phyloP scores from a whole-genome alignment of 2,888 invertebrate species.

The Drosophila macrospina region DNA sequence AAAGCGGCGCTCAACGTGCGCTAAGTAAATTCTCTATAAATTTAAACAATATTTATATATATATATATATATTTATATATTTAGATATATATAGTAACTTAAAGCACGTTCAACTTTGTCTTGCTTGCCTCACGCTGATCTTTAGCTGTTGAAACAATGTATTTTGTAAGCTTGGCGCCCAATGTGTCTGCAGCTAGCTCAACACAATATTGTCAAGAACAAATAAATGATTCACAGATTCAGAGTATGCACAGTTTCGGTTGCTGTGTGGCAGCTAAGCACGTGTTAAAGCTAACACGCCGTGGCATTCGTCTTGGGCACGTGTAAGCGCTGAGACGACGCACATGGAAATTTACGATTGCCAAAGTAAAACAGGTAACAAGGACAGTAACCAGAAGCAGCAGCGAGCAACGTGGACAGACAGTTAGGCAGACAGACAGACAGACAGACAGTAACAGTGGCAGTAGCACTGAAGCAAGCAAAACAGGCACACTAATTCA shows the following conservation, averaged over 20 bases:
- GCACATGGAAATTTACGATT: conserved; percentile 37
- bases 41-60: too few relatives aligned
- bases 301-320: conserved; percentile 33
- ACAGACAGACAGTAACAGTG: conserved; percentile 1
- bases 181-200: neutral
- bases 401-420: too few relatives aligned
- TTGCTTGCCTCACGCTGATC: neutral
- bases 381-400: conserved; percentile 14
- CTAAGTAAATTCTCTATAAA: too few relatives aligned
- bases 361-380: conserved; percentile 20
- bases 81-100: too few relatives aligned
- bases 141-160: conserved; percentile 3
- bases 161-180: neutral
- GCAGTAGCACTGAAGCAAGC: conserved; percentile 7
- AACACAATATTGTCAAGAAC: conserved; percentile 21
- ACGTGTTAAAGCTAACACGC: conserved; percentile 31
- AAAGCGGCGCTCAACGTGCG: too few relatives aligned
- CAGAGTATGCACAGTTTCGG: conserved; percentile 19
- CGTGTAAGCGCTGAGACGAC: conserved; percentile 31
- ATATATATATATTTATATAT: neutral
- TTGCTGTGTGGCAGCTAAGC: conserved; percentile 18
- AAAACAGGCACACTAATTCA: conserved; percentile 63
- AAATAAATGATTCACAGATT: conserved; percentile 21
- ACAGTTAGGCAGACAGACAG: conserved; percentile 2
- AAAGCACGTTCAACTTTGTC: neutral